Base-by-base conservation (phyloP, 2,113 vertebrate species). In the Ptyas mucosa region DNA sequence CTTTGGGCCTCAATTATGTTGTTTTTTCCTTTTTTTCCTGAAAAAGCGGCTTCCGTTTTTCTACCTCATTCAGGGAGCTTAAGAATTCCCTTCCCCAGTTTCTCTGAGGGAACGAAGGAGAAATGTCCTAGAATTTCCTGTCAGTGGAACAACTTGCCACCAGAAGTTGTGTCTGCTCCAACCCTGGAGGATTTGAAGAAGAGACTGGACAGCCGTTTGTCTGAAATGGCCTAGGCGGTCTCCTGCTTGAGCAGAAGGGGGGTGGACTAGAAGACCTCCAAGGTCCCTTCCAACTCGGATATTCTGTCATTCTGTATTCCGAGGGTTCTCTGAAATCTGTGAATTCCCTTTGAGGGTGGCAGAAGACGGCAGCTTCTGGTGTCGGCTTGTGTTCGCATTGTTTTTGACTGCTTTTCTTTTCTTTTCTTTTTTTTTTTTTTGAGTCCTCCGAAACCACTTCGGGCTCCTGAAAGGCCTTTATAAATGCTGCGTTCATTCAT, bases 401-500 rank as follows among this genome's bases (percentile, higher is more conserved):
- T 2, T 1, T 29, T 29, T 11, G 1, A 93, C 85, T 87, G 55
- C 54, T 11, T 11, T 21, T 21, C n/a, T 58, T 85, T 85, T 92
- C 5, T 8, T 90, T 43, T 46, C 54, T 11, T 11, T 21, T 21
- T 26, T 58, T 58, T 43, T 92, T 90, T 85, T 85, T 81, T 51
- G 54, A 0, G 0, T 85, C 43, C 58, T 91, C 95, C 87, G 92
- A 93, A 96, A 24, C 92, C 64, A 53, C 51, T 46, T 85, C 57
- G n/a, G 23, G 94, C 94, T 94, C 89, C 94, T 96, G 95, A 91
- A 94, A 94, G 94, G 91, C 93, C 94, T 96, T 95, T 93, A 93
- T 24, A 81, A 93, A 92, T 54, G 86, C 90, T 0, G 51, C 94
- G 94, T 97, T 97, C 95, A 95, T 97, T 97, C 97, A 97, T 93